These are phyloP conservation scores for Rhagonycha fulva DNA, from an alignment of 2,888 invertebrate species.

Conservation along the genomic window DNA sequence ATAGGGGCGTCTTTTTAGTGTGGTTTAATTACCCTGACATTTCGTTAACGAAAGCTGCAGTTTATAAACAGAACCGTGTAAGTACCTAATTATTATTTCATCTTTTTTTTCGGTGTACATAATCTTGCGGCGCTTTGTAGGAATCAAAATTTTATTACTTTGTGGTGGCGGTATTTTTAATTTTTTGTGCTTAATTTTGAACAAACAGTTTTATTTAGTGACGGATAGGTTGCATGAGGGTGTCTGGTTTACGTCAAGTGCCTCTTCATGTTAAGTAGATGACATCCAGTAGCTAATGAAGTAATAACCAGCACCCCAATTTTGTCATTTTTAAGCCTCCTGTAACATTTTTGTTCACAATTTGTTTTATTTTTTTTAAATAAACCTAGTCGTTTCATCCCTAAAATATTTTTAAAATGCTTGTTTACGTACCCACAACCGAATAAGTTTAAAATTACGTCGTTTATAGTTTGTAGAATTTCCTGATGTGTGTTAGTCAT, in stretches of 20 bases:
- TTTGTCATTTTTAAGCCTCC: not conserved
- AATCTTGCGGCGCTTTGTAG: not conserved
- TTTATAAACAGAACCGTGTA: not conserved
- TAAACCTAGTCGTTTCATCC: not conserved
- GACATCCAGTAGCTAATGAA: not conserved
- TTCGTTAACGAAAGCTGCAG: not conserved
- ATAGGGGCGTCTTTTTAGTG: not conserved
- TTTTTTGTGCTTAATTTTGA: not conserved
- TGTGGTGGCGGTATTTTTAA: not conserved
- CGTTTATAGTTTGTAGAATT: not conserved
- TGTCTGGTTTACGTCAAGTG: not conserved
- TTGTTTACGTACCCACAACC: not conserved
- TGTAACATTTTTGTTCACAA: not conserved
- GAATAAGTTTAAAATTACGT: not conserved
- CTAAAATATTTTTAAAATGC: not conserved
- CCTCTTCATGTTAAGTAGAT: not conserved
- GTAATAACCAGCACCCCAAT: not conserved
- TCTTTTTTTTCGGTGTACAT: not conserved
- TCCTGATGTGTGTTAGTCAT: not conserved
- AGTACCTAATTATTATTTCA: not conserved
- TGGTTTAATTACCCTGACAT: not conserved
- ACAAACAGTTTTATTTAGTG: not conserved
- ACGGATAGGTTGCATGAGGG: not conserved
- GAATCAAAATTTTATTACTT: not conserved
- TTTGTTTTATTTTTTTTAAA: not conserved